phyloP scores from a whole-genome alignment of 2,888 invertebrate genomes.

The Lydus trimaculatus region DNA sequence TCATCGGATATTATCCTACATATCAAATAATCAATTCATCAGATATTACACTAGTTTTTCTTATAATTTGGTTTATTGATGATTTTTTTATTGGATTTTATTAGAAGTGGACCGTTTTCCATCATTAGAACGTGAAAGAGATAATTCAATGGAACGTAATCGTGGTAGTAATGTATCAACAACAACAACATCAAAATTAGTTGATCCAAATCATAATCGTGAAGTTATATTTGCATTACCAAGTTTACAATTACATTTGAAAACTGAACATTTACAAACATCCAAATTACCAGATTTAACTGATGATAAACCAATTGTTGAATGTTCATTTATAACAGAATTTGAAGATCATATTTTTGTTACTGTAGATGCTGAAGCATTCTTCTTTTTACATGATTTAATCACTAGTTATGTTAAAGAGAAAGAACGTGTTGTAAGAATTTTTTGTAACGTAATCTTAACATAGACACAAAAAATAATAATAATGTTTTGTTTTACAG shows the following conservation, averaged over 20 bases:
- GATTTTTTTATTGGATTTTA: too few relatives aligned
- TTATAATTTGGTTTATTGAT: too few relatives aligned
- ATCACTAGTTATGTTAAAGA: conserved; percentile 96
- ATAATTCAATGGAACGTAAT: conserved; percentile 66
- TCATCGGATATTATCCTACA: too few relatives aligned
- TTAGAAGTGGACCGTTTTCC: conserved; percentile 91
- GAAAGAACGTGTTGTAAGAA: conserved; percentile 79
- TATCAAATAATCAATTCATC: too few relatives aligned
- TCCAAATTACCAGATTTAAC: conserved; percentile 72
- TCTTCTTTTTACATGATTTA: conserved; percentile 96
- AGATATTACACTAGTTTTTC: too few relatives aligned
- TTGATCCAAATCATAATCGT: conserved; percentile 82
- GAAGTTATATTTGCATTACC: conserved; percentile 98
- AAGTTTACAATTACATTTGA: conserved; percentile 88
- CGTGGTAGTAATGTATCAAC: conserved; percentile 59
- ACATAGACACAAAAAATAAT: too few relatives aligned
- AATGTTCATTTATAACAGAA: conserved; percentile 97
- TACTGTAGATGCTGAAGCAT: conserved; percentile 97
- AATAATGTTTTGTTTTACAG: too few relatives aligned
- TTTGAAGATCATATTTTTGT: conserved; percentile 99
- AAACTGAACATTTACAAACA: conserved; percentile 90
- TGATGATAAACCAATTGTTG: conserved; percentile 87
- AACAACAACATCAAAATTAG: conserved; percentile 65
- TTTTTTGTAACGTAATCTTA: too few relatives aligned
- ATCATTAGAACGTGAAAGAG: conserved; percentile 80